phyloP scores from a whole-genome alignment of 2,797 vertebrate species.

The Oryzias sinensis region DNA sequence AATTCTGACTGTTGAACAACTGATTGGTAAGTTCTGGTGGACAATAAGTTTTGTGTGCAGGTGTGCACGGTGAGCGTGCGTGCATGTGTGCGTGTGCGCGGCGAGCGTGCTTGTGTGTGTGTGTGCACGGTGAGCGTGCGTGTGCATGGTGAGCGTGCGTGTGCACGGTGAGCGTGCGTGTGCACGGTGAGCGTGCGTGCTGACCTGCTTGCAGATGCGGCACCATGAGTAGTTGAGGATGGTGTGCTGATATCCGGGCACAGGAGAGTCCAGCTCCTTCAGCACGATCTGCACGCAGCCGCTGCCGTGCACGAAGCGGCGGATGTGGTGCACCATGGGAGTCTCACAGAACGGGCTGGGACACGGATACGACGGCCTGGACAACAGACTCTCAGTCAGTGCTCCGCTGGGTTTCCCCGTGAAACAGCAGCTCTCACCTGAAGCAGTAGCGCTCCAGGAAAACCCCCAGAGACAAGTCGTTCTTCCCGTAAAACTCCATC shows the following conservation, averaged over 20 bases:
- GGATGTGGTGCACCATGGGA: slow-evolving; percentile 96
- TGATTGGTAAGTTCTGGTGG: too few species aligned
- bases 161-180: too few species aligned
- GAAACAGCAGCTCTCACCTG: slow-evolving; percentile 73
- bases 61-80: too few species aligned
- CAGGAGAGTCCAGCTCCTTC: slow-evolving; percentile 96
- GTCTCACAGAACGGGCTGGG: slow-evolving; percentile 97
- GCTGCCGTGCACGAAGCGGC: slow-evolving; percentile 94
- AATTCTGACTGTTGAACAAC: too few species aligned
- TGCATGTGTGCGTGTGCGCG: too few species aligned
- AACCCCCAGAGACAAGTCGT: slow-evolving; percentile 94
- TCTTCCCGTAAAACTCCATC: slow-evolving; percentile 99
- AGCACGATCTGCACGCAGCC: slow-evolving; percentile 97
- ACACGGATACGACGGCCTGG: slow-evolving; percentile 94
- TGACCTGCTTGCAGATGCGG: slow-evolving; percentile 94
- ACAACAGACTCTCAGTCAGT: neutral
- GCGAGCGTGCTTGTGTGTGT: too few species aligned
- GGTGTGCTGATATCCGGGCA: slow-evolving; percentile 97
- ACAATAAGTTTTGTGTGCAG: too few species aligned
- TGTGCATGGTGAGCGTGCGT: too few species aligned
- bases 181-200: neutral
- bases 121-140: too few species aligned
- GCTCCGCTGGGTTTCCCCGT: neutral
- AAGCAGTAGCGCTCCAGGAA: slow-evolving; percentile 98
- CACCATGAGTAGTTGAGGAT: slow-evolving; percentile 99